phyloP scores from a whole-genome alignment of 2,113 vertebrate genomes.

The Pedionomus torquatus region DNA sequence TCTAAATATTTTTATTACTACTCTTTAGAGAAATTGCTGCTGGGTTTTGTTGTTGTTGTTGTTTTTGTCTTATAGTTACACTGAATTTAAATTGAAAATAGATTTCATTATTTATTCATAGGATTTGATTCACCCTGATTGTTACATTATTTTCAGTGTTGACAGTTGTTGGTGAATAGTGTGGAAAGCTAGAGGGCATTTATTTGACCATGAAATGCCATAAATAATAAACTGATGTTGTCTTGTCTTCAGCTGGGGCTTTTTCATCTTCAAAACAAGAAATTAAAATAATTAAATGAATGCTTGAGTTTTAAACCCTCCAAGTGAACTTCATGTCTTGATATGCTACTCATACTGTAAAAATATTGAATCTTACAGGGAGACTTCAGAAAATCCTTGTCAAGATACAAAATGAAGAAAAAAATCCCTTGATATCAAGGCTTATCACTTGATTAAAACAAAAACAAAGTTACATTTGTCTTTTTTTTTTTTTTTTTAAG shows the following conservation, averaged over 20 bases:
- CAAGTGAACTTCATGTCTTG: not conserved
- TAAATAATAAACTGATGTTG: conserved; percentile 33
- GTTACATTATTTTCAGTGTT: conserved; percentile 37
- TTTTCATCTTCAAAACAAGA: conserved; percentile 14
- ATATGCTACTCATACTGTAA: not conserved
- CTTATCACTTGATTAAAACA: not conserved
- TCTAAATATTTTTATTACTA: conserved; percentile 38
- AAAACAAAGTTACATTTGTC: fast-evolving
- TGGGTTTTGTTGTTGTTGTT: not conserved
- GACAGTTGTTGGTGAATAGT: conserved; percentile 33
- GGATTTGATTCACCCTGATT: conserved; percentile 49
- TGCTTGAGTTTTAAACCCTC: not conserved
- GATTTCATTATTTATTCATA: conserved; percentile 62
- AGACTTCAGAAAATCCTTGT: not conserved
- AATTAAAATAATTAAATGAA: not conserved
- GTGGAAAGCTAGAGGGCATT: conserved; percentile 19
- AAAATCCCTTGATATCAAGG: not conserved
- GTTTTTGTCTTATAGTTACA: not conserved
- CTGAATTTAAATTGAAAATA: conserved; percentile 50
- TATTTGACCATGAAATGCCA: conserved; percentile 52
- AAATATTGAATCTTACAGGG: not conserved
- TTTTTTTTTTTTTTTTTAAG: not conserved
- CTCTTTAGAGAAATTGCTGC: conserved; percentile 15
- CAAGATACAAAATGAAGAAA: not conserved
- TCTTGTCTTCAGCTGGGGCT: not conserved